Evolutionary conservation across 1,140 invertebrate genomes (phyloP).

Genomic region (Zophobas atratus): DNA sequence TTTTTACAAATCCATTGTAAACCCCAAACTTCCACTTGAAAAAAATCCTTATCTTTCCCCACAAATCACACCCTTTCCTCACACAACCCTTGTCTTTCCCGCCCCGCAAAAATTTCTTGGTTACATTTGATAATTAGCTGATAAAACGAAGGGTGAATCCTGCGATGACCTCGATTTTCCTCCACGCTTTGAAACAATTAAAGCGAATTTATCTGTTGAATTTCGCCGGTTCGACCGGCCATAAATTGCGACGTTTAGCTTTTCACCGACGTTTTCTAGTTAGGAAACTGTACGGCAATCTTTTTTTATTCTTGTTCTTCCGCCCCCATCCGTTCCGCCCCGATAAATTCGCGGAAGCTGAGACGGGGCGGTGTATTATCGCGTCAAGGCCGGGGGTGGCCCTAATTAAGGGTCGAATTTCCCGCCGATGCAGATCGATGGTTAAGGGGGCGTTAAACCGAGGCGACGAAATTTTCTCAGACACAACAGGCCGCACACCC

Average conservation of each 20-base stretch:
- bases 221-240: slow-evolving; percentile 9
- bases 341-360: neutral
- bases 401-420: slow-evolving; percentile 29
- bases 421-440: slow-evolving; percentile 5
- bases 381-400: neutral
- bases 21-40: too few relatives aligned
- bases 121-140: slow-evolving; percentile 28
- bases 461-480: too few relatives aligned
- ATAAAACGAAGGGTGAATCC: neutral
- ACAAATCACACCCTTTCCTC: too few relatives aligned
- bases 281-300: slow-evolving; percentile 24
- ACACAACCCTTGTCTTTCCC: too few relatives aligned
- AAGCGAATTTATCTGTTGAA: slow-evolving; percentile 26
- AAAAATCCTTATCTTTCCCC: too few relatives aligned
- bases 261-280: slow-evolving; percentile 33
- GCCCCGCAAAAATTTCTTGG: neutral
- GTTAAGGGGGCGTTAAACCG: neutral
- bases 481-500: too few relatives aligned
- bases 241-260: slow-evolving; percentile 21
- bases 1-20: too few relatives aligned
- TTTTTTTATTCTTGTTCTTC: slow-evolving; percentile 8
- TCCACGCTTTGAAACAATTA: neutral
- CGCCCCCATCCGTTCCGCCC: neutral
- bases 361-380: neutral
- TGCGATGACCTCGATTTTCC: neutral